phyloP scores from a whole-genome alignment of 1,140 invertebrate species.

The Ditylenchus dipsaci region DNA sequence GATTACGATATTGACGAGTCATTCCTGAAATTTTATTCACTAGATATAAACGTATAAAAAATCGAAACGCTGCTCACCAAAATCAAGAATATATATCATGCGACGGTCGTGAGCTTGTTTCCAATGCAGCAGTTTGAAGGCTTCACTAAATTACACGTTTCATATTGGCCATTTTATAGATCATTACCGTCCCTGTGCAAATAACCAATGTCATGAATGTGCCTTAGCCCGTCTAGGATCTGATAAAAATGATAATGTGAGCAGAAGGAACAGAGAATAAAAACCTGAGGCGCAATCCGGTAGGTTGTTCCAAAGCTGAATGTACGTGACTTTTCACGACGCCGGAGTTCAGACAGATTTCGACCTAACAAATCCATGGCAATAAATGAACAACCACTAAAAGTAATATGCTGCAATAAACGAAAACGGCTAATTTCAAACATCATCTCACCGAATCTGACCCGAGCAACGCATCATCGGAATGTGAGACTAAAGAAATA shows the following conservation, averaged over 20 bases:
- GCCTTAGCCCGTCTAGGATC: neutral
- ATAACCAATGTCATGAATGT: constrained; percentile 21
- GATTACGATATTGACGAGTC: constrained; percentile 14
- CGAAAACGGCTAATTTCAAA: no score
- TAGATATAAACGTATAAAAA: neutral
- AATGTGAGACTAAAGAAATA: constrained; percentile 13
- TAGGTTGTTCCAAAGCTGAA: constrained; percentile 2
- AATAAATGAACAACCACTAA: constrained; percentile 11
- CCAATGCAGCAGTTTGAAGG: constrained; percentile 18
- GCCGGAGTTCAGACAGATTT: constrained; percentile 17
- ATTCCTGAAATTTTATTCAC: constrained; percentile 6
- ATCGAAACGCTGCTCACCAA: constrained; percentile 10
- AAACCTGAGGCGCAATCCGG: constrained; percentile 4
- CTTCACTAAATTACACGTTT: neutral
- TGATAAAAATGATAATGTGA: no score
- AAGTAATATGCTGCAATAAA: no score
- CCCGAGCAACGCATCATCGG: constrained; percentile 10
- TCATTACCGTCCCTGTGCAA: constrained; percentile 11
- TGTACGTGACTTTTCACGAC: constrained; percentile 6
- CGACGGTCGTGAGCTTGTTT: neutral
- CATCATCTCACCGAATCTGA: neutral
- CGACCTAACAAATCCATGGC: constrained; percentile 14
- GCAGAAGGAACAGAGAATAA: no score
- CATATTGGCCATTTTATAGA: neutral
- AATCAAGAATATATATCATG: constrained; percentile 13